A percentile compares a stretch with the other conserved stretches of the same genome.
These are phyloP conservation scores for Tapirus indicus DNA, from an alignment of 2,797 vertebrate genomes.

Conservation along the genomic window DNA sequence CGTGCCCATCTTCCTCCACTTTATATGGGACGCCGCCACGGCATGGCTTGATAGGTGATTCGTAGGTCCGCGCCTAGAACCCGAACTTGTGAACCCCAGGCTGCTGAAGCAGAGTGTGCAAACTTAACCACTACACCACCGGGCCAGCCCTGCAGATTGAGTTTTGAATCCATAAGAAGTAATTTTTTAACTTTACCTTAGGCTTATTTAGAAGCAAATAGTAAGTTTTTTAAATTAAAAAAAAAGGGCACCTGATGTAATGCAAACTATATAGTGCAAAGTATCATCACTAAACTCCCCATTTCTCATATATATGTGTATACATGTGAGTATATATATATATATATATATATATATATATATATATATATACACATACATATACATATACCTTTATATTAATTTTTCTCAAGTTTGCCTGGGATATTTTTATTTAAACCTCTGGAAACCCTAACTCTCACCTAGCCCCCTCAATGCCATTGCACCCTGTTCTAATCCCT, in stretches of 20 bases:
- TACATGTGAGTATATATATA: rapidly evolving
- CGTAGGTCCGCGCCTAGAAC: no score
- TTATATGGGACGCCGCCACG: no score
- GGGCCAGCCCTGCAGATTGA: conserved; percentile 27
- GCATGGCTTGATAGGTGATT: no score
- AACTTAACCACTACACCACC: no score
- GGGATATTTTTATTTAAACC: background rate
- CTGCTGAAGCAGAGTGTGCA: no score
- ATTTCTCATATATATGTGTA: background rate
- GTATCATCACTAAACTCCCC: background rate
- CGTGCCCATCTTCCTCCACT: no score
- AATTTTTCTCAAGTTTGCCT: background rate
- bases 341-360: no score
- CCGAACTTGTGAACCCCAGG: no score
- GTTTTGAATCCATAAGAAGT: conserved; percentile 83
- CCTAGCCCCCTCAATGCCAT: background rate
- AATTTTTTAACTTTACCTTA: conserved; percentile 16
- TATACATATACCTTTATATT: background rate
- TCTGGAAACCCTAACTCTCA: background rate
- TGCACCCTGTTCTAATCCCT: background rate
- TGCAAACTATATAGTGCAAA: background rate
- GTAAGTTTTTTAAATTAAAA: background rate
- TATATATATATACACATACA: no score
- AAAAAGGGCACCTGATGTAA: background rate
- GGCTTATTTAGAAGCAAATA: background rate